Percentiles rank a stretch among this genome's conserved stretches.
phyloP scores from a whole-genome alignment of 1,140 invertebrate genomes.

The Caenorhabditis tropicalis region DNA sequence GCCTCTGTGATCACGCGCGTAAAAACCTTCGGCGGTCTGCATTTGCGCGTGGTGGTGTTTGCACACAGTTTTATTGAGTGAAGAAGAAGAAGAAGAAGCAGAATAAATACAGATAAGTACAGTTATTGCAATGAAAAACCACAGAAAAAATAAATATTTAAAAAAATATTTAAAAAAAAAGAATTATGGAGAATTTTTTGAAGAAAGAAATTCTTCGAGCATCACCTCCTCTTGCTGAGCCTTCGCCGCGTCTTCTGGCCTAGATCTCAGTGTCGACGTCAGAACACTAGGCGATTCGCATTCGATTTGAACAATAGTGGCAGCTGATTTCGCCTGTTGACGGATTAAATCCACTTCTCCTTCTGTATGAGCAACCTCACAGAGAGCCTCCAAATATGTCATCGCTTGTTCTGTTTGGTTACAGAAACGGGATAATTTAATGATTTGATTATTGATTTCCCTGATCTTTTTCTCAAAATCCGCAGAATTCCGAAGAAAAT shows the following conservation, averaged over 20 bases:
- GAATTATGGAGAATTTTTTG: not conserved
- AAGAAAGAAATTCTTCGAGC: conserved; percentile 53
- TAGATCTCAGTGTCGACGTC: not conserved
- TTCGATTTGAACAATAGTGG: conserved; percentile 46
- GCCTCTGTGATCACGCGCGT: not conserved
- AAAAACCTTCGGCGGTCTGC: not conserved
- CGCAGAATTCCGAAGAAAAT: conserved; percentile 40
- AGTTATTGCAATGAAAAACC: not conserved
- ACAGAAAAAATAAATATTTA: too few species aligned
- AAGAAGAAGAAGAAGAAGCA: not conserved
- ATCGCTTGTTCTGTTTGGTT: conserved; percentile 52
- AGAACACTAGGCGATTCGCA: not conserved
- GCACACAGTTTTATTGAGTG: not conserved
- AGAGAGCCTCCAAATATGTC: conserved; percentile 52
- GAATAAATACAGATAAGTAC: not conserved
- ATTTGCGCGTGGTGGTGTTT: not conserved
- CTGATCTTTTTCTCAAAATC: conserved; percentile 49
- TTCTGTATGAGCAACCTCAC: conserved; percentile 35
- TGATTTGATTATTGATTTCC: conserved; percentile 36
- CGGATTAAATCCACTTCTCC: conserved; percentile 48
- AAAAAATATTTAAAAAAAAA: not conserved
- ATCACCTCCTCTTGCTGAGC: conserved; percentile 52
- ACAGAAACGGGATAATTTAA: conserved; percentile 47
- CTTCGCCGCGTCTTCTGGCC: conserved; percentile 35
- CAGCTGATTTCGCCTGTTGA: conserved; percentile 40